Evolutionary conservation across 2,888 invertebrate genomes (phyloP), one percentile per base, ranked within the genome.

Genomic region (Pheosia gnoma): DNA sequence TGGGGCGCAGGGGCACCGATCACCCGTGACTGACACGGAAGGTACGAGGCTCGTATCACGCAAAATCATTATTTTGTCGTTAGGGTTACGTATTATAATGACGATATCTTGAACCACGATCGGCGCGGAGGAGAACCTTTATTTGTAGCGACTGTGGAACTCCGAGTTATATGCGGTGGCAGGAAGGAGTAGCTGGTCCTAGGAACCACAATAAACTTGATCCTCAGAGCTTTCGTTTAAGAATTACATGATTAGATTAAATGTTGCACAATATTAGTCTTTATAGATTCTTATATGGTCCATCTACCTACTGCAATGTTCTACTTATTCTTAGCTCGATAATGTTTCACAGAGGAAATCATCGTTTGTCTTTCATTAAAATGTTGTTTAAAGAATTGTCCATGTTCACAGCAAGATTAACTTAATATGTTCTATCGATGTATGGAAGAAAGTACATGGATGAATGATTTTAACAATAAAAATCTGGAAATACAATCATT

Each of bases 11-110:
- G 82, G 84, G 84, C 79, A 78, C 90, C 89, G 89, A 91, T 91
- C 90, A 87, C 74, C 86, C 90, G 91, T 87, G 87, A 82, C 91
- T 90, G 91, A 92, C 91, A 92, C 92, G 91, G 91, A 89, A 89
- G 89, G 91, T 84, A 83, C 88, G 80, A 80, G 77, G 80, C 78
- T 77, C 77, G 79, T 86, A 89, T 87, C 92, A 92, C 92, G 92
- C 92, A 79, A 90, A 87, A 91, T 91, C 92, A 93, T 93, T 93
- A 93, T 93, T 89, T 91, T 85, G 88, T 93, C 92, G 89, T 93
- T 93, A 93, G 86, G 84, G 86, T 78, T 77, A 80, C 84, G 84
- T 85, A 84, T 86, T 87, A 87, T 86, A 85, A 87, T 83, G 83
- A 82, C 79, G 81, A 79, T 82, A 85, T 84, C 86, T 87, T 71